These are phyloP conservation scores for Argya squamiceps DNA, from an alignment of 2,797 vertebrate genomes.

Conservation along the genomic window DNA sequence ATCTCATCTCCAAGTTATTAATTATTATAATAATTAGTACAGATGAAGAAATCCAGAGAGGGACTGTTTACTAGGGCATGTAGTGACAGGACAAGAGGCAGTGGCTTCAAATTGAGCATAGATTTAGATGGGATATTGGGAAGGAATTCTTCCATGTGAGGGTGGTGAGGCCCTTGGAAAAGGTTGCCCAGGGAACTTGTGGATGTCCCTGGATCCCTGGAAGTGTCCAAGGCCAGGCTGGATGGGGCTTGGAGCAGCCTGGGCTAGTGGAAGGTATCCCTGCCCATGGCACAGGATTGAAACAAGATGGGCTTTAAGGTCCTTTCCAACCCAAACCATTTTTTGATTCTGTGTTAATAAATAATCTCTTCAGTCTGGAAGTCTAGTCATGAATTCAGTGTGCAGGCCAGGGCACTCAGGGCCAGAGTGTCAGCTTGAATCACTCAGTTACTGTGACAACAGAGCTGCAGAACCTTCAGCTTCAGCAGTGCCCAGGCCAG, in stretches of 20 bases:
- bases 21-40: neutral
- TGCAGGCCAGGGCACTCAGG: rapidly evolving
- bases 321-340: neutral
- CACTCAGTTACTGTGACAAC: neutral
- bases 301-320: neutral
- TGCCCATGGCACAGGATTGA: neutral
- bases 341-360: neutral
- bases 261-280: neutral
- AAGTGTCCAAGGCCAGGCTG: neutral
- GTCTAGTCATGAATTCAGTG: neutral
- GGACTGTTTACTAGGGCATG: neutral
- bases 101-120: neutral
- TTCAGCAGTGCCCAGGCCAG: neutral
- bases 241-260: rapidly evolving
- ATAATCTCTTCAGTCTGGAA: neutral
- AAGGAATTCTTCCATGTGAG: neutral
- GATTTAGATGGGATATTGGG: neutral
- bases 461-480: neutral
- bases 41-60: neutral
- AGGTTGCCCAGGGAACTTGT: neutral
- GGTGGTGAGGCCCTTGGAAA: neutral
- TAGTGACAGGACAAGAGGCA: neutral
- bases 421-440: neutral
- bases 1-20: neutral
- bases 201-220: neutral